These are phyloP conservation scores for Branchinecta sandiegonensis DNA, from an alignment of 2,888 invertebrate species.

Conservation along the genomic window DNA sequence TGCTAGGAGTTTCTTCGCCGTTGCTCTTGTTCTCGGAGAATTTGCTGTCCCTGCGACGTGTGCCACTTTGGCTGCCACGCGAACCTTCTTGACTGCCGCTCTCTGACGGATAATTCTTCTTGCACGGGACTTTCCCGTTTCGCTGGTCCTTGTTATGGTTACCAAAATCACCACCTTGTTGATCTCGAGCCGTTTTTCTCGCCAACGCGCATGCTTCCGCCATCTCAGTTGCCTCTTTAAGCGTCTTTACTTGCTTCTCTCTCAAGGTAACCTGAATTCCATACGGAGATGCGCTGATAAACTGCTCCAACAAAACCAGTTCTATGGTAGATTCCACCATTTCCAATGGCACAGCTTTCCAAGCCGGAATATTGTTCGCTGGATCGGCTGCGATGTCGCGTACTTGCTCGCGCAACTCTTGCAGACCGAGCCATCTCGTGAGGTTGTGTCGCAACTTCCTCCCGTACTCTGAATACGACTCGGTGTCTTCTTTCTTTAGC, in stretches of 20 bases:
- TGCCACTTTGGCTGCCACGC: too few relatives aligned
- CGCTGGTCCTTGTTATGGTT: too few relatives aligned
- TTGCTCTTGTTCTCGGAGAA: too few relatives aligned
- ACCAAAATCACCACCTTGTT: too few relatives aligned
- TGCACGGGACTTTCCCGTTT: background rate
- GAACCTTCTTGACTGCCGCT: background rate
- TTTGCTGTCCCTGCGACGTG: too few relatives aligned
- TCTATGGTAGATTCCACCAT: background rate
- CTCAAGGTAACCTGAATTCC: background rate
- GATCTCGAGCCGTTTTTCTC: background rate
- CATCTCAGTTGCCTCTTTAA: background rate
- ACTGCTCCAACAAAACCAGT: background rate
- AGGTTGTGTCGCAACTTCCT: background rate
- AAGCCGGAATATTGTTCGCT: background rate
- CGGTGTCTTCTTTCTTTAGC: too few relatives aligned
- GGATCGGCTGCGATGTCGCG: background rate
- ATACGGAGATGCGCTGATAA: background rate
- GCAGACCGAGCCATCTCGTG: background rate
- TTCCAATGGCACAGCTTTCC: background rate
- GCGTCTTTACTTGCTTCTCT: slow-evolving; percentile 1
- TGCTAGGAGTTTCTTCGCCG: background rate
- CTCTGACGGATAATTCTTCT: background rate
- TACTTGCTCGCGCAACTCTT: background rate
- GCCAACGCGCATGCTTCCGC: background rate
- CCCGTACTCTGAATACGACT: too few relatives aligned